These are phyloP conservation scores for Conus canariensis DNA, from an alignment of 2,888 invertebrate species.

Conservation along the genomic window DNA sequence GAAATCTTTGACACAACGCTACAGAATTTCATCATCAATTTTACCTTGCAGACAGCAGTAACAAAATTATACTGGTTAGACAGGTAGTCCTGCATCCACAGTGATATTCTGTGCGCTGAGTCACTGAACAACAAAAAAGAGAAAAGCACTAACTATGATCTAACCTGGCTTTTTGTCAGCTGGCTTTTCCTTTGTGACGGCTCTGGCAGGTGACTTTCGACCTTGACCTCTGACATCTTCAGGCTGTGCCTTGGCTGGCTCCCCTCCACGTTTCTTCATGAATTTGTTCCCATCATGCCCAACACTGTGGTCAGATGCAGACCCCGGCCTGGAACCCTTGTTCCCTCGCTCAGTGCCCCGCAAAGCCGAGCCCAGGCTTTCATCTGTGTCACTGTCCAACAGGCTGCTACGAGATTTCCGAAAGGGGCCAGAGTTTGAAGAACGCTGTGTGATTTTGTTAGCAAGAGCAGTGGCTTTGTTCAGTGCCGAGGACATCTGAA, in stretches of 20 bases:
- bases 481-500: constrained; percentile 58
- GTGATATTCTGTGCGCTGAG: too few relatives aligned
- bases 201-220: constrained; percentile 9
- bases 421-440: constrained; percentile 15
- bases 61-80: too few relatives aligned
- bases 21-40: too few relatives aligned
- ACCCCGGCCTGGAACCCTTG: constrained; percentile 36
- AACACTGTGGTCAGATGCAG: constrained; percentile 48
- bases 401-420: constrained; percentile 37
- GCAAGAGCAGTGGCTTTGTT: constrained; percentile 63
- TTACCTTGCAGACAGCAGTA: too few relatives aligned
- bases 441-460: constrained; percentile 61
- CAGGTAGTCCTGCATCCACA: too few relatives aligned
- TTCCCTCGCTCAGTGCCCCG: background rate
- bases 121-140: too few relatives aligned
- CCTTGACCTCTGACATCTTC: constrained; percentile 29
- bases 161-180: background rate
- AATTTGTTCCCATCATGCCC: constrained; percentile 51
- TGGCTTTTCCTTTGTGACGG: constrained; percentile 18
- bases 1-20: too few relatives aligned
- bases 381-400: constrained; percentile 64
- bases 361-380: constrained; percentile 52
- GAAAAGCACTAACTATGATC: too few relatives aligned
- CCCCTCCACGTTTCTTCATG: constrained; percentile 51
- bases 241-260: constrained; percentile 17